phyloP scores from a whole-genome alignment of 2,113 vertebrate species.

The Suncus etruscus region DNA sequence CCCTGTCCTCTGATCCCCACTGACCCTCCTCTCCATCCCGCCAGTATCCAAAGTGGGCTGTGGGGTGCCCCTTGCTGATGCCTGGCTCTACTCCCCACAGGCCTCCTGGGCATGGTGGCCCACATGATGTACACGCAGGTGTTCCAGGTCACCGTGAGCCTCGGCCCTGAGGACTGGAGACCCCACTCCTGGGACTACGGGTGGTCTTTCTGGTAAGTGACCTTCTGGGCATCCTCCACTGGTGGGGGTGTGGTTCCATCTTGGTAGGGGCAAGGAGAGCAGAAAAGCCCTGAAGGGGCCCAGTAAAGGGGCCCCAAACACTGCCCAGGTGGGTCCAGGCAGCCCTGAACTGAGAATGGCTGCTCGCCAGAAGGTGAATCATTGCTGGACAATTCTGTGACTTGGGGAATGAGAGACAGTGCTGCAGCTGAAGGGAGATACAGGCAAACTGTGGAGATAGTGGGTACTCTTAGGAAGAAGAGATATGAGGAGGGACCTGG shows the following conservation, averaged over 20 bases:
- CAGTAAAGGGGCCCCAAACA: too few relatives aligned
- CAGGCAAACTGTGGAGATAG: rapidly evolving
- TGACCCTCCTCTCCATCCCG: too few relatives aligned
- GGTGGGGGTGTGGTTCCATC: too few relatives aligned
- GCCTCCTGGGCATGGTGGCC: constrained; percentile 97
- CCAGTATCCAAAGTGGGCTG: neutral
- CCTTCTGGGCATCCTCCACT: neutral
- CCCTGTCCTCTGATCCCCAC: too few relatives aligned
- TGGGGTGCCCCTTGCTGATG: neutral
- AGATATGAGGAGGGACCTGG: neutral
- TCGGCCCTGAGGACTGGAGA: constrained; percentile 98
- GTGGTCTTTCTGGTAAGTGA: constrained; percentile 97
- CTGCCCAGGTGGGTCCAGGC: too few relatives aligned
- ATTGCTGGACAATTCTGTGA: too few relatives aligned
- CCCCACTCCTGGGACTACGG: constrained; percentile 98
- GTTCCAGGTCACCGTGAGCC: constrained; percentile 97
- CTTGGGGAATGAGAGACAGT: too few relatives aligned
- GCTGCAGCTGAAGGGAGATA: neutral
- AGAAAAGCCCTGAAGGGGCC: too few relatives aligned
- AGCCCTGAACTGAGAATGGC: too few relatives aligned
- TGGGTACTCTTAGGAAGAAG: neutral
- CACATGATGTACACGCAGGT: constrained; percentile 99
- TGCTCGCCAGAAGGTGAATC: too few relatives aligned
- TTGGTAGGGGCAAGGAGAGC: too few relatives aligned
- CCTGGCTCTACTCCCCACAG: constrained; percentile 82